Evolutionary conservation across 92 coral and sea anemone species (phyloP).

Genomic region (Scolanthus callimorphus): DNA sequence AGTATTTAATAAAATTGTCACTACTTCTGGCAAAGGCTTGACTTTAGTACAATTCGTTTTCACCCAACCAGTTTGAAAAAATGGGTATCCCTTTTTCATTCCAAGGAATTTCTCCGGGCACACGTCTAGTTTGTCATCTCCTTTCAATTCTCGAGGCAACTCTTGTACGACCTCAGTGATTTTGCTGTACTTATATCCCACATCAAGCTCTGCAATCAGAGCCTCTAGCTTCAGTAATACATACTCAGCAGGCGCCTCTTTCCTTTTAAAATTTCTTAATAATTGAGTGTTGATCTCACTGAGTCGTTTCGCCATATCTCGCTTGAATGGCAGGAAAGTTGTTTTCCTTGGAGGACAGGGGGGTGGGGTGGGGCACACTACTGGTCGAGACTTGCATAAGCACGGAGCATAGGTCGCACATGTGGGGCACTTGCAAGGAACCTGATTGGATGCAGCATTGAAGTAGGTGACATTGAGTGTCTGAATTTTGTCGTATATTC

Average conservation of each 20-base stretch:
- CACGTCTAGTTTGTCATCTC: conserved; percentile 20
- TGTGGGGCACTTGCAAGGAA: conserved; percentile 6
- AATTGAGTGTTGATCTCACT: conserved; percentile 20
- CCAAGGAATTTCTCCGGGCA: conserved; percentile 44
- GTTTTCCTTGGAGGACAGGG: conserved; percentile 25
- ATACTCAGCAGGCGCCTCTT: conserved; percentile 10
- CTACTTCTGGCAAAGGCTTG: conserved; percentile 26
- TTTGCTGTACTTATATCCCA: conserved; percentile 5
- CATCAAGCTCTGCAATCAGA: conserved; percentile 7
- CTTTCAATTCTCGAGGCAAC: background rate
- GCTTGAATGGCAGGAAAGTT: conserved; percentile 15
- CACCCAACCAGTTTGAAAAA: conserved; percentile 24
- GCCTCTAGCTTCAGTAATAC: conserved; percentile 18
- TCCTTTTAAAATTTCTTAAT: conserved; percentile 2
- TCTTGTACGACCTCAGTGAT: conserved; percentile 2
- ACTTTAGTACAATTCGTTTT: conserved; percentile 26
- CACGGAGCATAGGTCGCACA: conserved; percentile 19
- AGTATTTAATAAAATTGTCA: conserved; percentile 13
- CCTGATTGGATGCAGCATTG: background rate
- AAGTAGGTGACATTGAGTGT: conserved; percentile 1
- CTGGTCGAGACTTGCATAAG: background rate
- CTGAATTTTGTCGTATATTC: conserved; percentile 27
- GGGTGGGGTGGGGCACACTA: conserved; percentile 12
- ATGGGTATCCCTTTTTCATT: conserved; percentile 21
- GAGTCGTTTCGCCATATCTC: conserved; percentile 21